Conservation (phyloP, 64 coral and sea anemone genomes). For the Anthopleura sola region DNA sequence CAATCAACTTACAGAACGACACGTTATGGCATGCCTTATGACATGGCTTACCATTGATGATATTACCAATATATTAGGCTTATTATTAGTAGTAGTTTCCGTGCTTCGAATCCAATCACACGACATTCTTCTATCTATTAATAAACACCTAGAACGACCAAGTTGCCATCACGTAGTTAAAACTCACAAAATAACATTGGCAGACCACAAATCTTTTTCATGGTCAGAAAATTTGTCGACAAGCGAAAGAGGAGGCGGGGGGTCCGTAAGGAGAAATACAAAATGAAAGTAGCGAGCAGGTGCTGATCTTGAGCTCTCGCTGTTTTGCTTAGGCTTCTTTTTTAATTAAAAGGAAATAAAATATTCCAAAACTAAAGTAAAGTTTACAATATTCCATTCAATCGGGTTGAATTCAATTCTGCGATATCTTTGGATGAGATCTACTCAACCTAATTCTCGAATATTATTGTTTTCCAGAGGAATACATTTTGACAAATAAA, state of each 20-base stretch:
- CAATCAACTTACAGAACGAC: background rate
- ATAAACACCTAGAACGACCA: background rate
- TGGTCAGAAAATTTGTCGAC: background rate
- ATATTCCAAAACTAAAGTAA: background rate
- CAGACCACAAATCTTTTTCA: too few species aligned
- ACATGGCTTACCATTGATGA: background rate
- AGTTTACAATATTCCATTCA: background rate
- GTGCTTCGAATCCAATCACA: background rate
- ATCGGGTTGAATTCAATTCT: background rate
- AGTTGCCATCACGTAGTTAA: too few species aligned
- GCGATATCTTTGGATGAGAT: background rate
- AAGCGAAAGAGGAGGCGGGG: too few species aligned
- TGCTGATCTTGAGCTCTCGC: background rate
- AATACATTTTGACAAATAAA: background rate
- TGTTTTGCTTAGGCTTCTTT: background rate
- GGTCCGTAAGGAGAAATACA: background rate
- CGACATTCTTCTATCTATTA: background rate
- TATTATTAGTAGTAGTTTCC: too few species aligned
- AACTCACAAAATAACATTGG: too few species aligned
- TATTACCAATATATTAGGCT: too few species aligned
- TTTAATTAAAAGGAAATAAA: slow-evolving; percentile 1
- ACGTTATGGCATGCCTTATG: background rate
- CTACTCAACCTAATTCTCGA: background rate
- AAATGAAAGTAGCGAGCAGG: background rate
- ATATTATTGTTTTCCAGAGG: background rate